Evolutionary conservation across 2,113 vertebrate genomes (phyloP).

Genomic region (Empidonax alnorum): DNA sequence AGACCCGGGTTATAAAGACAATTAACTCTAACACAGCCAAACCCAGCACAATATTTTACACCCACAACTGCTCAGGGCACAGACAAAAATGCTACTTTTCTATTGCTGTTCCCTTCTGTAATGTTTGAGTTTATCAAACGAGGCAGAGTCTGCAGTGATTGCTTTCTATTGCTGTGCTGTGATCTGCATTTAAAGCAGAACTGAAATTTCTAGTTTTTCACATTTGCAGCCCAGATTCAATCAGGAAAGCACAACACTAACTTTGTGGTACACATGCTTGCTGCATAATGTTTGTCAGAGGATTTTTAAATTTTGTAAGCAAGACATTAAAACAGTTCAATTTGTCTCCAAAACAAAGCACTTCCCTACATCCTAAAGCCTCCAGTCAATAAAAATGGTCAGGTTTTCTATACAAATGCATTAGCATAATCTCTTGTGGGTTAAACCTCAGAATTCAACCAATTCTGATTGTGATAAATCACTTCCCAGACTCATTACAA

Average conservation of each 20-base stretch:
- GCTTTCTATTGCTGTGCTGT: neutral
- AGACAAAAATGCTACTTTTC: neutral
- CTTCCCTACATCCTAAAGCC: neutral
- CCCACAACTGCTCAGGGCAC: neutral
- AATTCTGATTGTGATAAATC: neutral
- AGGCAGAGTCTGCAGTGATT: neutral
- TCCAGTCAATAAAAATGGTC: neutral
- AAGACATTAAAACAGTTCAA: neutral
- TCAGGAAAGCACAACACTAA: neutral
- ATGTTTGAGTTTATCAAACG: fast-evolving
- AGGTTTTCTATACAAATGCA: neutral
- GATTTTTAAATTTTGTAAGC: neutral
- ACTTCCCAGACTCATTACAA: neutral
- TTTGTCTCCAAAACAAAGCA: neutral
- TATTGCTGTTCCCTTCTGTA: neutral
- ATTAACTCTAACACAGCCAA: neutral
- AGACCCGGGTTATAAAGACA: fast-evolving
- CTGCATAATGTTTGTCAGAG: neutral
- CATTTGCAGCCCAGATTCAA: neutral
- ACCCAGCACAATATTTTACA: neutral
- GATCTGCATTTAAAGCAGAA: neutral
- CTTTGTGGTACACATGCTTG: neutral
- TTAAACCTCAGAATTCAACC: constrained; percentile 1
- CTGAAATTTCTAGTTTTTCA: neutral
- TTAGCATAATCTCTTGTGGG: neutral